These are phyloP conservation scores for Takifugu rubripes DNA, from an alignment of 2,797 vertebrate genomes.

Conservation along the genomic window DNA sequence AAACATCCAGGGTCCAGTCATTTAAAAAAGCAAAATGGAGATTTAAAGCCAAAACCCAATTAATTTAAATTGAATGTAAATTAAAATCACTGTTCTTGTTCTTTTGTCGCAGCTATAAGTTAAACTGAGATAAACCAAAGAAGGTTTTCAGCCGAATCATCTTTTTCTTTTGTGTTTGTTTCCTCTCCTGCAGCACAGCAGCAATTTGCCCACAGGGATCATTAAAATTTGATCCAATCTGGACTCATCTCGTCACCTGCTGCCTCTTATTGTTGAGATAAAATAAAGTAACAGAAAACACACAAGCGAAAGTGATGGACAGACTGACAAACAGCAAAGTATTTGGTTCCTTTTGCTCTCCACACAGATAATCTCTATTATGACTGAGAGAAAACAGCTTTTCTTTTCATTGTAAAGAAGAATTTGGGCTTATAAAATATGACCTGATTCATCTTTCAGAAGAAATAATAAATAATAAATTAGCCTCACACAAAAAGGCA, in stretches of 20 bases:
- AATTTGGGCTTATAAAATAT: no score
- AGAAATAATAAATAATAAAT: no score
- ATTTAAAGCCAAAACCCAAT: background rate
- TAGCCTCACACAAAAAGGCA: no score
- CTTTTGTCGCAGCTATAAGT: no score
- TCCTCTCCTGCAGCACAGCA: slow-evolving; percentile 20
- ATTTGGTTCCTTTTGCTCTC: background rate
- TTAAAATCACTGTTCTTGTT: background rate
- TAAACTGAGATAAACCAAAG: no score
- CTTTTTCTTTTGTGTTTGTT: background rate
- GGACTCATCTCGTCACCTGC: slow-evolving; percentile 42
- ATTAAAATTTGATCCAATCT: slow-evolving; percentile 54
- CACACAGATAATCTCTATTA: no score
- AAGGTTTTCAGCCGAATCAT: no score
- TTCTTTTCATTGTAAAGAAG: no score
- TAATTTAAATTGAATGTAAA: background rate
- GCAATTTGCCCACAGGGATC: slow-evolving; percentile 39
- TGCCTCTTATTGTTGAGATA: slow-evolving; percentile 29
- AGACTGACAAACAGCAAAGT: background rate
- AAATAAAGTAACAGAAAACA: slow-evolving; percentile 22
- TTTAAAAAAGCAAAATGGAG: no score
- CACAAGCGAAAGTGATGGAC: slow-evolving; percentile 5
- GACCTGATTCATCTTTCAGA: no score
- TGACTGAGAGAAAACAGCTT: no score
- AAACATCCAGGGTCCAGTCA: no score